Percentiles rank a stretch among this genome's conserved stretches.
phyloP scores from a whole-genome alignment of 2,797 vertebrate species.

The Ctenochaetus hawaiiensis region DNA sequence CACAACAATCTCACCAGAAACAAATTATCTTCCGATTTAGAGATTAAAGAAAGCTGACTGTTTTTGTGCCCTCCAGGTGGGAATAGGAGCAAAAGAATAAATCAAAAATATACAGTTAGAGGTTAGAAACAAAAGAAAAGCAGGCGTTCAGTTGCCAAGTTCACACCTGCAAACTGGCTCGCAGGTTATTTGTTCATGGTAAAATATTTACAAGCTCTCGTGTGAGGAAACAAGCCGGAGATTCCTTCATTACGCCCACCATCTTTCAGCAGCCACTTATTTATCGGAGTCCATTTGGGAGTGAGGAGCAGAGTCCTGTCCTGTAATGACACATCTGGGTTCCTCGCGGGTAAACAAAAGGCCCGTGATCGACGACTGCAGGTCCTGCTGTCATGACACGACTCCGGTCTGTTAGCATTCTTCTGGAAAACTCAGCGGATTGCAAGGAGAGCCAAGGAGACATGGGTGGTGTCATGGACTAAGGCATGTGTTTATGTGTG shows the following conservation, averaged over 20 bases:
- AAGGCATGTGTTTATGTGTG: slow-evolving; percentile 60
- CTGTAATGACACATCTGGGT: slow-evolving; percentile 42
- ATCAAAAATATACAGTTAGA: too few relatives aligned
- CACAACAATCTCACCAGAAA: too few relatives aligned
- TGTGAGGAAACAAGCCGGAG: background rate
- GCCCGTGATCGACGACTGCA: slow-evolving; percentile 45
- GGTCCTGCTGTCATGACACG: slow-evolving; percentile 42
- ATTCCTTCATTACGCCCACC: slow-evolving; percentile 15
- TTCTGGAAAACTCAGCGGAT: slow-evolving; percentile 48
- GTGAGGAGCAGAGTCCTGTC: background rate
- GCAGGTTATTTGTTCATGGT: background rate
- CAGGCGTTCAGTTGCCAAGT: too few relatives aligned
- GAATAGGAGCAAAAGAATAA: too few relatives aligned
- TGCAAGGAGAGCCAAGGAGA: slow-evolving; percentile 33
- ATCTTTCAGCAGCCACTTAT: slow-evolving; percentile 49
- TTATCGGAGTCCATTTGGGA: slow-evolving; percentile 9
- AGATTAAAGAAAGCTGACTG: too few relatives aligned
- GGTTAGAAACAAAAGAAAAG: too few relatives aligned
- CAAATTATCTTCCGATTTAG: too few relatives aligned
- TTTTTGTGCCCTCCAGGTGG: too few relatives aligned
- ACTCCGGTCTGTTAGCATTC: slow-evolving; percentile 54
- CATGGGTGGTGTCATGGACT: slow-evolving; percentile 53
- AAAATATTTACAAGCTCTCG: slow-evolving; percentile 43
- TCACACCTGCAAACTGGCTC: slow-evolving; percentile 16
- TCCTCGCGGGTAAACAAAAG: slow-evolving; percentile 5